These are phyloP conservation scores for Scolanthus callimorphus DNA, from an alignment of 92 coral and sea anemone species.

Conservation along the genomic window DNA sequence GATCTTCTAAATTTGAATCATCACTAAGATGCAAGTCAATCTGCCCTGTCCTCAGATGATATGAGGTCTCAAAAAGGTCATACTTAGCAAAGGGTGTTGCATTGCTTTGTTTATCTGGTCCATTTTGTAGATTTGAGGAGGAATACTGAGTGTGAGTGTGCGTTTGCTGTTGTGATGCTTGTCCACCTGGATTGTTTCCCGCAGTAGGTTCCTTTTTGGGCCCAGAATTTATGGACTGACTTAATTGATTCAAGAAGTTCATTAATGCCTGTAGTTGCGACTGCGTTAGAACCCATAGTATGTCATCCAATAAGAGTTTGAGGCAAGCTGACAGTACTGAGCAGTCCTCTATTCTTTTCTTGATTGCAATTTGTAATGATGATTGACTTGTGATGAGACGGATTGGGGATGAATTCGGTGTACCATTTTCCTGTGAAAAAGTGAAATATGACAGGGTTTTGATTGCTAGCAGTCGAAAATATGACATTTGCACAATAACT, in stretches of 20 bases:
- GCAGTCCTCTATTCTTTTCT: slow-evolving; percentile 90
- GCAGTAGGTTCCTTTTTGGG: slow-evolving; percentile 53
- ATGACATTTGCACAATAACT: no score
- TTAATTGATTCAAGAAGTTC: slow-evolving; percentile 68
- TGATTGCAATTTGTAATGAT: slow-evolving; percentile 80
- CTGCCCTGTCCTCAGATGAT: slow-evolving; percentile 80
- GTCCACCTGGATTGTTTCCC: slow-evolving; percentile 38
- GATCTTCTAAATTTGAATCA: slow-evolving; percentile 54
- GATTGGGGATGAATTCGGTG: slow-evolving; percentile 64
- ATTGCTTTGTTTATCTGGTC: slow-evolving; percentile 28
- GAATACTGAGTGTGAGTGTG: slow-evolving; percentile 33
- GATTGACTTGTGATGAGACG: slow-evolving; percentile 95
- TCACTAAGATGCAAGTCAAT: slow-evolving; percentile 94
- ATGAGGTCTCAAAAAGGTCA: slow-evolving; percentile 85
- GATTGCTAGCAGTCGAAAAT: no score
- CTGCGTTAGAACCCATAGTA: slow-evolving; percentile 93
- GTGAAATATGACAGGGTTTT: not conserved
- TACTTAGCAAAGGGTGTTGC: slow-evolving; percentile 65
- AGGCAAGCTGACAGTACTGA: slow-evolving; percentile 89
- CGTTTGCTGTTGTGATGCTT: slow-evolving; percentile 45
- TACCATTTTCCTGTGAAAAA: slow-evolving; percentile 41
- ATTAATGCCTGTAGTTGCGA: slow-evolving; percentile 73
- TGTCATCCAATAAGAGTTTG: slow-evolving; percentile 82
- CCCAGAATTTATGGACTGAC: slow-evolving; percentile 45
- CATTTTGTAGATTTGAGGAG: slow-evolving; percentile 38